Conservation (phyloP, 2,113 vertebrate species). For the Forbesichthys agassizii region DNA sequence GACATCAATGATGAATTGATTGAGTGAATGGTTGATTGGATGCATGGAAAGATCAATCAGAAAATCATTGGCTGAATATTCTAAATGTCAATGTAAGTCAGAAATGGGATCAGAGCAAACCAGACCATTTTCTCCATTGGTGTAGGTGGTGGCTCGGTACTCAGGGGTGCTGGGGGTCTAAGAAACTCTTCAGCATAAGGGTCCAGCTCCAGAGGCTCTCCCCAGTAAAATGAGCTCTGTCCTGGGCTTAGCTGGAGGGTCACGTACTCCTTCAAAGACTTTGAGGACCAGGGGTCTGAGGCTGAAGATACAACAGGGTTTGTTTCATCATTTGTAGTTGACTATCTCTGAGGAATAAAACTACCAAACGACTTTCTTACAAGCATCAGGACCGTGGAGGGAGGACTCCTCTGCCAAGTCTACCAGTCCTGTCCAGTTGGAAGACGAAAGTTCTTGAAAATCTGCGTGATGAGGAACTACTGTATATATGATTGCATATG, state of each 20-base stretch:
- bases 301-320: constrained; percentile 20
- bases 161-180: constrained; percentile 34
- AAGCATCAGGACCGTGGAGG: constrained; percentile 16
- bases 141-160: constrained; percentile 31
- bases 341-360: neutral
- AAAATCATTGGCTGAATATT: neutral
- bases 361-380: constrained; percentile 37
- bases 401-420: constrained; percentile 65
- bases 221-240: constrained; percentile 66
- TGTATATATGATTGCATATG: neutral
- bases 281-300: constrained; percentile 62
- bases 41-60: neutral
- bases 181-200: constrained; percentile 58
- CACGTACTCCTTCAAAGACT: constrained; percentile 57
- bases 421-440: constrained; percentile 71
- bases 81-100: neutral
- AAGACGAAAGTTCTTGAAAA: constrained; percentile 22
- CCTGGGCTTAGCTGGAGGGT: constrained; percentile 59
- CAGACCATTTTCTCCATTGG: constrained; percentile 64
- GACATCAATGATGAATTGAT: neutral
- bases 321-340: constrained; percentile 1
- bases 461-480: neutral
- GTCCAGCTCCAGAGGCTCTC: constrained; percentile 52
- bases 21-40: neutral
- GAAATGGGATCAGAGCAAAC: neutral